Evolutionary conservation across 2,797 vertebrate genomes (phyloP), one percentile per base, ranked within the genome.

Genomic region (Notamacropus eugenii): DNA sequence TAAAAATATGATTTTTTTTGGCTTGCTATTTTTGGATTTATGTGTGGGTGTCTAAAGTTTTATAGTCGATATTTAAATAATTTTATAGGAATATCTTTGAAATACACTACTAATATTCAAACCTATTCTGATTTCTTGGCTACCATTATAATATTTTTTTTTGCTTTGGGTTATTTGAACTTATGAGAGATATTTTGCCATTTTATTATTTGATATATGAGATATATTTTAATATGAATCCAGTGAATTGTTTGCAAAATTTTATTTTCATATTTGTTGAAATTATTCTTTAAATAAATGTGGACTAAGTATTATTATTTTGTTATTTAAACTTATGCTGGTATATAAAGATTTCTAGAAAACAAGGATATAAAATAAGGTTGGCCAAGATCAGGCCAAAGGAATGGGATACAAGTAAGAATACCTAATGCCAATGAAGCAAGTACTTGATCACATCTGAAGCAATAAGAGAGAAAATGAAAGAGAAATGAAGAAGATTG

Each of bases 281-380:
- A 74, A 16, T 22, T 57, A 91, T 92, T 93, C 56, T 87, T 95
- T 22, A 55, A 90, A 57, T 31, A 0, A 1, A 90, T 91, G 4
- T 40, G 90, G 91, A 74, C 90, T 62, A 27, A 92, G 90, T 58
- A 94, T 82, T 59, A 11, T 4, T 96, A 56, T 91, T 90, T 94
- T 34, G n/a, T 94, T 94, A 67, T 91, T 97, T 93, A 95, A 91
- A 93, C 93, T 93, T 95, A 56, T 95, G 24, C 54, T 93, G n/a
- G 58, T 95, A 54, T 91, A 92, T 57, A 87, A 29, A n/a, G 6
- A 2, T n/a, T 59, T 5, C 24, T 56, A 92, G 91, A 56, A 91
- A 62, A 24, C 16, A 93, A 95, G 34, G 5, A 14, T 1, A 22
- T 19, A 55, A 27, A 90, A 27, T 91, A 94, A 95, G 16, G 16